Evolutionary conservation across 1,140 invertebrate species (phyloP).

Genomic region (Homarus americanus): DNA sequence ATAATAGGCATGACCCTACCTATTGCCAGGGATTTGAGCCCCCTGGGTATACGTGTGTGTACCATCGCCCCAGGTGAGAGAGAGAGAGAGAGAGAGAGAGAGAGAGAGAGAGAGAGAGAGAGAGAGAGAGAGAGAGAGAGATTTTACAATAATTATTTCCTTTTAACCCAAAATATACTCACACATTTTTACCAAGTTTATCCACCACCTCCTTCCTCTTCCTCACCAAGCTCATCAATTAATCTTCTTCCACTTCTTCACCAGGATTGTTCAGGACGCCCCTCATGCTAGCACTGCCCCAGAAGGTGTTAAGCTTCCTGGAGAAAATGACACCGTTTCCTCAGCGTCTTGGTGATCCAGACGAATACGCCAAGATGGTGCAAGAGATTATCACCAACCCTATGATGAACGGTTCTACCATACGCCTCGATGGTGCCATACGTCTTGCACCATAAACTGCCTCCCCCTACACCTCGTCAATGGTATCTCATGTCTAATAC

Average conservation of each 20-base stretch:
- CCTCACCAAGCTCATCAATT: too few relatives aligned
- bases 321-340: slow-evolving; percentile 92
- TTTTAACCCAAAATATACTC: too few relatives aligned
- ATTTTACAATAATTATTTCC: too few relatives aligned
- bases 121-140: too few relatives aligned
- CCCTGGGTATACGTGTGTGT: slow-evolving; percentile 86
- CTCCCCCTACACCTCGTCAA: background rate
- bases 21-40: slow-evolving; percentile 91
- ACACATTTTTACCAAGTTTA: too few relatives aligned
- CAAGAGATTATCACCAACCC: slow-evolving; percentile 94
- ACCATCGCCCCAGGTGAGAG: slow-evolving; percentile 91
- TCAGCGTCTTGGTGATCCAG: slow-evolving; percentile 89
- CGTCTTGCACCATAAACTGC: slow-evolving; percentile 82
- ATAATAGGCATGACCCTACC: slow-evolving; percentile 96
- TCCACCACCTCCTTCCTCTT: too few relatives aligned
- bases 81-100: too few relatives aligned
- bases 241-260: too few relatives aligned
- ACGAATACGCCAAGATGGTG: slow-evolving; percentile 93
- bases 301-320: slow-evolving; percentile 88
- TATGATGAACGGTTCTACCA: slow-evolving; percentile 95
- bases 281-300: slow-evolving; percentile 87
- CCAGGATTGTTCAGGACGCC: slow-evolving; percentile 95
- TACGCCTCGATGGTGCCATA: slow-evolving; percentile 94
- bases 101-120: slow-evolving; percentile 67
- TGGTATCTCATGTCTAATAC: background rate